Conservation (phyloP, 2,113 vertebrate genomes). For the Propithecus coquereli region DNA sequence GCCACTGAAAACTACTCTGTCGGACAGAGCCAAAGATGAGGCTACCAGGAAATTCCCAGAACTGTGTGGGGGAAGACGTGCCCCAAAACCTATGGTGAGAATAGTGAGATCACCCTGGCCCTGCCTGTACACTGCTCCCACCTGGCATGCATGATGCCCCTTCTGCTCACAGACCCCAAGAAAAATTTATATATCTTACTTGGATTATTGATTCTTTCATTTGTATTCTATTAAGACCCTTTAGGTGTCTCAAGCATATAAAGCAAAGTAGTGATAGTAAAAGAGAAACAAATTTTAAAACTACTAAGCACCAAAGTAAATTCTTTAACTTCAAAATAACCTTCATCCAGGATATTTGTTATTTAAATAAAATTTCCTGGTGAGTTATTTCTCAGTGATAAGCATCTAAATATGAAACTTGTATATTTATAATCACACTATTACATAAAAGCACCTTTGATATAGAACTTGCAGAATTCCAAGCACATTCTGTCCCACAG, state of each 20-base stretch:
- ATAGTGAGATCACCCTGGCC: too few relatives aligned
- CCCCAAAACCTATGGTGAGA: too few relatives aligned
- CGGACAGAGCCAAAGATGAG: too few relatives aligned
- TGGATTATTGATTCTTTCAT: neutral
- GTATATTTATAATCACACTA: neutral
- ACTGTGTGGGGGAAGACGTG: too few relatives aligned
- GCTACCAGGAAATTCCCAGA: too few relatives aligned
- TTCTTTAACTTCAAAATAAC: neutral
- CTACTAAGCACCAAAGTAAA: neutral
- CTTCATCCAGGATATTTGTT: neutral
- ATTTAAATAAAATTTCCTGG: neutral
- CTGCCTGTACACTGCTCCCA: too few relatives aligned
- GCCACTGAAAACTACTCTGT: too few relatives aligned
- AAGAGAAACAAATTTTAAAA: slow-evolving; percentile 31
- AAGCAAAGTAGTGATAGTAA: neutral
- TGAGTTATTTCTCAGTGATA: neutral
- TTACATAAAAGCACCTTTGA: neutral
- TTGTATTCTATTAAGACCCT: neutral
- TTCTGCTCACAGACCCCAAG: too few relatives aligned
- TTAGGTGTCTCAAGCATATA: neutral
- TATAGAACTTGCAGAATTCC: neutral
- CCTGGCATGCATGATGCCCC: too few relatives aligned
- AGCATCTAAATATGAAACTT: neutral
- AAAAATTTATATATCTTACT: too few relatives aligned
- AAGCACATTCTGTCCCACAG: neutral